Percentiles rank a stretch among this genome's conserved stretches.
Evolutionary conservation across 2,888 invertebrate genomes (phyloP).

Genomic region (Holacanthella duospinosa): DNA sequence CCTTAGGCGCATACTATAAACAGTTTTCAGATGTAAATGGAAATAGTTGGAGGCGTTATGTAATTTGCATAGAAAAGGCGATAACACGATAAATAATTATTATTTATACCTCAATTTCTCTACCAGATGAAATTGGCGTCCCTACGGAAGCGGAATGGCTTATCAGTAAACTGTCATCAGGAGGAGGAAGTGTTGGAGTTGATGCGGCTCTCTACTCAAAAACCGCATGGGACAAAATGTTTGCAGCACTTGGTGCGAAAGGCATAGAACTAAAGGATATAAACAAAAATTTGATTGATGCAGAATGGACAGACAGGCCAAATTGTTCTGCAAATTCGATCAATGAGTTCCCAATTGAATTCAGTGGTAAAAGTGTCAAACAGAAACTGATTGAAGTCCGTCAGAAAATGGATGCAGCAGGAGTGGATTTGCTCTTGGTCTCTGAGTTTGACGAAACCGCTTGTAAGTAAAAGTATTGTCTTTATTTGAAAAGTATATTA

Average conservation of each 20-base stretch:
- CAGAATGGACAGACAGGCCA: neutral
- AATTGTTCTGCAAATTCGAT: neutral
- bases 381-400: neutral
- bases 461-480: slow-evolving; percentile 4
- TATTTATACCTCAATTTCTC: neutral
- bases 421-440: neutral
- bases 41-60: too few relatives aligned
- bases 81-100: neutral
- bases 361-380: neutral
- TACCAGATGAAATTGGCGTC: slow-evolving; percentile 25
- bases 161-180: slow-evolving; percentile 32
- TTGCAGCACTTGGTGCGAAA: slow-evolving; percentile 20
- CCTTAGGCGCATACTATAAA: too few relatives aligned
- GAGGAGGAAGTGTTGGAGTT: slow-evolving; percentile 34
- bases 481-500: too few relatives aligned
- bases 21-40: too few relatives aligned
- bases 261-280: slow-evolving; percentile 33
- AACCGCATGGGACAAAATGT: slow-evolving; percentile 35
- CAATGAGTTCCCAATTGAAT: neutral
- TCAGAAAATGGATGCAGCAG: neutral
- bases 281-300: slow-evolving; percentile 5
- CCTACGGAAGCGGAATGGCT: slow-evolving; percentile 38
- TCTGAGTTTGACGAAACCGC: slow-evolving; percentile 8
- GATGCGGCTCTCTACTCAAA: slow-evolving; percentile 38
- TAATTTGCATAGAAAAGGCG: neutral